Evolutionary conservation across 53 echinoderm and acorn worm genomes (phyloP).

Genomic region (Actinopyga echinites): DNA sequence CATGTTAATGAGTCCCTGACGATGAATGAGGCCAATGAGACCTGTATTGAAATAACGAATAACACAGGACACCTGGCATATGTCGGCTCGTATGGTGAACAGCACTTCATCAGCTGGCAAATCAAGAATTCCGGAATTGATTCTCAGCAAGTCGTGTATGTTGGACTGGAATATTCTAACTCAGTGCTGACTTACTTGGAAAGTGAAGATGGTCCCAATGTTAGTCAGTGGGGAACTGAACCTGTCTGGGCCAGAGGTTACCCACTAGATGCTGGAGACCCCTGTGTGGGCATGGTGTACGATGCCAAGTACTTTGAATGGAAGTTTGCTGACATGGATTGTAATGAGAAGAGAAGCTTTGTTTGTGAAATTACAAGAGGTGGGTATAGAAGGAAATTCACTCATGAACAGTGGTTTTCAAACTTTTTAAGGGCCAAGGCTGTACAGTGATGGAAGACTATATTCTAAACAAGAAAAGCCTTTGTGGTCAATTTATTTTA

Average conservation of each 20-base stretch:
- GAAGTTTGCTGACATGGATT: constrained; percentile 69
- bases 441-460: no score
- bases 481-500: no score
- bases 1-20: constrained; percentile 19
- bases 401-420: no score
- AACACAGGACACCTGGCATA: constrained; percentile 62
- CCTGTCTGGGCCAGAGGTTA: constrained; percentile 63
- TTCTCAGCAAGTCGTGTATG: constrained; percentile 13
- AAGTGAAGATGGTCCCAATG: constrained; percentile 37
- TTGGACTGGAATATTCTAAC: constrained; percentile 58
- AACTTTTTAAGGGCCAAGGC: no score
- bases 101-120: constrained; percentile 72
- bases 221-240: constrained; percentile 47
- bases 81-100: constrained; percentile 62
- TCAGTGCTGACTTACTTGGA: constrained; percentile 35
- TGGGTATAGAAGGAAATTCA: not conserved
- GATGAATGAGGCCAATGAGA: constrained; percentile 53
- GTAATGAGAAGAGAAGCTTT: constrained; percentile 51
- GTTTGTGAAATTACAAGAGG: constrained; percentile 77
- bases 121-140: constrained; percentile 39
- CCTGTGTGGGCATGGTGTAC: constrained; percentile 70
- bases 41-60: constrained; percentile 59
- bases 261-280: constrained; percentile 49
- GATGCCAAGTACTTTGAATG: constrained; percentile 49
- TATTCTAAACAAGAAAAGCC: no score